phyloP scores from a whole-genome alignment of 2,113 vertebrate genomes.

The Hippoglossus stenolepis region DNA sequence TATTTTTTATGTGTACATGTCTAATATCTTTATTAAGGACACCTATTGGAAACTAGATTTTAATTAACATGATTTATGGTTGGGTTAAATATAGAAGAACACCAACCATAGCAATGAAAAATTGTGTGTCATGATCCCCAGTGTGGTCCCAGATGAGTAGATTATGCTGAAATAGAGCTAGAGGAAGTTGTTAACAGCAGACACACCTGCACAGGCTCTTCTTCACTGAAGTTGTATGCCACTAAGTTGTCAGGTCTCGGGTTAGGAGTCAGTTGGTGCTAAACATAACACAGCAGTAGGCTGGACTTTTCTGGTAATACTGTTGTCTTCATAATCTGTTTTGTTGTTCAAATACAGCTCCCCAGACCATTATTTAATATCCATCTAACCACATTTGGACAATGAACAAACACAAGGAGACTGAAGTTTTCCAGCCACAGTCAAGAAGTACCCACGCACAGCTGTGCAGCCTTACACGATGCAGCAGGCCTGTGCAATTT shows the following conservation, averaged over 20 bases:
- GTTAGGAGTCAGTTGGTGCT: background rate
- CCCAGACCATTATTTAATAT: background rate
- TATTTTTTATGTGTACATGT: too few relatives aligned
- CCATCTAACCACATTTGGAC: background rate
- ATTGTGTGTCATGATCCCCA: background rate
- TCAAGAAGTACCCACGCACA: too few relatives aligned
- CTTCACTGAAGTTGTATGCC: background rate
- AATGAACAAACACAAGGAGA: background rate
- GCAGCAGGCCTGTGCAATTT: too few relatives aligned
- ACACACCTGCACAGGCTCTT: background rate
- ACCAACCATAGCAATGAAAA: background rate
- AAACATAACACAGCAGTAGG: too few relatives aligned
- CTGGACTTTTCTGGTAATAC: too few relatives aligned
- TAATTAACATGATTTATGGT: background rate
- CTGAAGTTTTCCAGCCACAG: background rate
- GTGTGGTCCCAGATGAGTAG: background rate
- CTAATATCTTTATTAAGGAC: too few relatives aligned
- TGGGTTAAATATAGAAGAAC: background rate
- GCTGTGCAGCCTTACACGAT: background rate
- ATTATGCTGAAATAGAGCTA: background rate
- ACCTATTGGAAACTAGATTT: too few relatives aligned
- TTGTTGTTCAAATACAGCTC: too few relatives aligned
- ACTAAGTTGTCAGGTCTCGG: background rate
- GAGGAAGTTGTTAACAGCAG: background rate
- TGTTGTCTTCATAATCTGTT: background rate